Percentiles rank a stretch among this genome's conserved stretches.
Conservation (phyloP, 1,140 invertebrate genomes). For the Bombus pyrosoma region DNA sequence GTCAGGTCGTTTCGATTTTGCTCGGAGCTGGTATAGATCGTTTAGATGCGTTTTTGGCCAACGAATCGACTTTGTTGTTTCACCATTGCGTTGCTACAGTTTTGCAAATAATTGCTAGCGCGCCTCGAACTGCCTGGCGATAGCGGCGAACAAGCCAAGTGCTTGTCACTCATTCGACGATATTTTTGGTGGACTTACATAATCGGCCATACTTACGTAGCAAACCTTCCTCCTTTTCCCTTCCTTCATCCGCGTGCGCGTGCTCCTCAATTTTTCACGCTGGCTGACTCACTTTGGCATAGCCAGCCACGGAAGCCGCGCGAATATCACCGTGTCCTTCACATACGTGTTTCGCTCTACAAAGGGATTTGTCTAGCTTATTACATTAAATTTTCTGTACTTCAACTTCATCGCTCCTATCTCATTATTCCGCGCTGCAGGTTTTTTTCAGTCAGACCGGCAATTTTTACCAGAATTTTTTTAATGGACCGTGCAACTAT, state of each 20-base stretch:
- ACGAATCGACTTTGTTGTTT: constrained; percentile 27
- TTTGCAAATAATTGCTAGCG: constrained; percentile 52
- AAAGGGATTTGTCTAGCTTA: constrained; percentile 8
- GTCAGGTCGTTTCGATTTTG: constrained; percentile 7
- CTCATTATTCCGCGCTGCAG: not conserved
- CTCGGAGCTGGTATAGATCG: not conserved
- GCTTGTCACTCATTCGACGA: constrained; percentile 76
- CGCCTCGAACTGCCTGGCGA: constrained; percentile 70
- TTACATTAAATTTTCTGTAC: constrained; percentile 1
- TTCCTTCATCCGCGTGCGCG: not conserved
- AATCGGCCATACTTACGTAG: constrained; percentile 62
- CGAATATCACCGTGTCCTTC: not conserved
- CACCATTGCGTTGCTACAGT: not conserved
- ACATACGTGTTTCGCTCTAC: not conserved
- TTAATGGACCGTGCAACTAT: not conserved
- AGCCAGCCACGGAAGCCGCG: constrained; percentile 14
- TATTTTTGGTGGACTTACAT: constrained; percentile 78
- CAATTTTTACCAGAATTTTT: not conserved
- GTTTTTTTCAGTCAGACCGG: not conserved
- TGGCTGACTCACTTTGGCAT: constrained; percentile 53
- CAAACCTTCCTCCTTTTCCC: constrained; percentile 42
- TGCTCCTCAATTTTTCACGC: constrained; percentile 60
- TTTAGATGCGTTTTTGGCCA: constrained; percentile 39
- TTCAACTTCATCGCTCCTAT: not conserved
- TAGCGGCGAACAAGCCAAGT: constrained; percentile 68